Base-by-base conservation (phyloP, 2,113 vertebrate species). In the Ceyx cyanopectus region DNA sequence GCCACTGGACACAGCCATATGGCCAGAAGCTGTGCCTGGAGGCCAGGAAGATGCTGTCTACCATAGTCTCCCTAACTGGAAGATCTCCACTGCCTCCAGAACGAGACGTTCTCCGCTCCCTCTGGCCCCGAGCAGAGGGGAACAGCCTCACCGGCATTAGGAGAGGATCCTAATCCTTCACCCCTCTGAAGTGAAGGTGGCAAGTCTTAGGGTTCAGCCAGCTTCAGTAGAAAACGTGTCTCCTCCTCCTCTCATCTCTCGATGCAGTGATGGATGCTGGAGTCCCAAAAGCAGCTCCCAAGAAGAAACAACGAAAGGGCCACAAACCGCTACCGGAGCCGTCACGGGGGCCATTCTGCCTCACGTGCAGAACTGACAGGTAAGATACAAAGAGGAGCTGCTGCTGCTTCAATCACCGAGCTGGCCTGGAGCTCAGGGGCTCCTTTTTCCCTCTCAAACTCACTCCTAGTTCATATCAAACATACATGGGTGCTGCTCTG, bases 401-500 rank as follows among this genome's bases (percentile, higher is more conserved):
- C 95, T 95, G 96, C 58, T 96, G 96, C 94, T 97, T 92, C 75
- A 93, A 92, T 86, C 96, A 96, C 96, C 93, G 97, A 97, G 95
- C 85, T 87, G 91, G 81, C 91, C 93, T 94, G 90, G 94, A 96
- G 95, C 92, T 78, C 45, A 69, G 90, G 85, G 82, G 96, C 96
- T 37, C 37, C 94, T 93, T 94, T 94, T 82, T 78, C 86, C 90
- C 83, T 94, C 91, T 95, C 92, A 96, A 95, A 97, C 66, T 92
- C 95, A 95, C 96, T 97, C 96, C 97, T 95, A 97, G 93, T 96
- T 95, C 97, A 96, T 98, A 97, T 97, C 96, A 97, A 81, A 93
- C 90, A 43, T 97, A 89, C 84, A 72, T 85, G 93, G 97, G 95
- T 94, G 97, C 95, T 95, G 94, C 92, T 95, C 91, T 91, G 89